Base-by-base conservation (phyloP, 1,140 invertebrate genomes). In the Drosophila leontia region DNA sequence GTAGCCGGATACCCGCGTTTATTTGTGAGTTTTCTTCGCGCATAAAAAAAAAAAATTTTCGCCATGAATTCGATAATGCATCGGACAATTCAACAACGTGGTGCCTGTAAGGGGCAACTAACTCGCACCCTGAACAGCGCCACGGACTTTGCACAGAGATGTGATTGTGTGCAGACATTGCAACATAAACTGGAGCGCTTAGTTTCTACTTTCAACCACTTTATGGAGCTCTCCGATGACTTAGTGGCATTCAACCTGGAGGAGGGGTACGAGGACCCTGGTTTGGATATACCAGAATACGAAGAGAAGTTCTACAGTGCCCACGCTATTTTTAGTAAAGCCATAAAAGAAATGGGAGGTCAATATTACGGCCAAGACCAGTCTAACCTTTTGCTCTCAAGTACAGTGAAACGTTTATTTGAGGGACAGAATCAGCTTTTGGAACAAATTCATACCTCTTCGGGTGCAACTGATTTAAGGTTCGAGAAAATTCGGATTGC, bases 201-300 rank as follows among this genome's bases (percentile, higher is more conserved):
- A 37, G 12, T 35, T 9, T 32, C 6, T 1, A 35, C 9, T 7
- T 53, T 53, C 29, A 35, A 19, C 50, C 50, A 53, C 9, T 53
- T 53, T 53, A 53, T 53, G 50, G 32, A 35, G 11, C 50, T 35
- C 6, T 53, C 17, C n/a, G 50, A 35, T 19, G 50, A 19, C 4
- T 13, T 37, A 37, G 37, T 37, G 5, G 37, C 37, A n/a, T n/a
- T n/a, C n/a, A n/a, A n/a, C n/a, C n/a, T n/a, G n/a, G n/a, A n/a
- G n/a, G n/a, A n/a, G n/a, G 34, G 11, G 2, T 9, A 35, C 34
- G 34, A 11, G 9, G 11, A 1, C 19, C 19, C 19, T 19, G 19
- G n/a, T n/a, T n/a, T n/a, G n/a, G n/a, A n/a, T n/a, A n/a, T n/a
- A n/a, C n/a, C n/a, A n/a, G n/a, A n/a, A n/a, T n/a, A n/a, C n/a